Evolutionary conservation across 2,888 invertebrate species (phyloP).

Genomic region (Cynaeus angustus): DNA sequence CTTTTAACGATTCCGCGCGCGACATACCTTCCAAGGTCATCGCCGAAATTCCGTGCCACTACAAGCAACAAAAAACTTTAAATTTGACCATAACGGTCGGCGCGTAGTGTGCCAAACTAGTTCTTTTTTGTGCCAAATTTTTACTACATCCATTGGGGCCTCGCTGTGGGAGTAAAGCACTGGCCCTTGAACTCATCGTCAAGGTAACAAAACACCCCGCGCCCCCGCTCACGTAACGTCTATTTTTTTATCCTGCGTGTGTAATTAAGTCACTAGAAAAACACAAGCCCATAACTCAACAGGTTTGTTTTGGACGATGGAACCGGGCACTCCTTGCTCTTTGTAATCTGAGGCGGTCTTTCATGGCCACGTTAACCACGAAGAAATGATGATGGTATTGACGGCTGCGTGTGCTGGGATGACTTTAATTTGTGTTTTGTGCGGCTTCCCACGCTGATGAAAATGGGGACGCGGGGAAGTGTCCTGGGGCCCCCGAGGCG

Average conservation of each 20-base stretch:
- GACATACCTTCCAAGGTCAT: slow-evolving; percentile 45
- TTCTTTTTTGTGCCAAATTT: slow-evolving; percentile 25
- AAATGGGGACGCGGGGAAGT: not conserved
- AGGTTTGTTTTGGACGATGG: slow-evolving; percentile 41
- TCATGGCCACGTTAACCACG: slow-evolving; percentile 45
- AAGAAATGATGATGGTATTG: slow-evolving; percentile 23
- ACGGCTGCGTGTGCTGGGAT: not conserved
- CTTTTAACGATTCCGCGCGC: slow-evolving; percentile 30
- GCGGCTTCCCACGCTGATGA: slow-evolving; percentile 31
- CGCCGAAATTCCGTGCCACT: slow-evolving; percentile 47
- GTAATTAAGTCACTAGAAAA: slow-evolving; percentile 33
- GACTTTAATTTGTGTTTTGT: slow-evolving; percentile 25
- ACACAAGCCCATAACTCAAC: slow-evolving; percentile 24
- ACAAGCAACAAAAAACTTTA: slow-evolving; percentile 43
- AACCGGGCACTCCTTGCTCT: slow-evolving; percentile 38
- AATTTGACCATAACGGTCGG: slow-evolving; percentile 46
- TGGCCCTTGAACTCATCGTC: slow-evolving; percentile 32
- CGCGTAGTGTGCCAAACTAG: slow-evolving; percentile 46
- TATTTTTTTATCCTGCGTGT: slow-evolving; percentile 16
- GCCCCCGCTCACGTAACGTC: slow-evolving; percentile 26
- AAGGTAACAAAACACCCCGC: slow-evolving; percentile 23
- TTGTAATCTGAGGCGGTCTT: slow-evolving; percentile 40
- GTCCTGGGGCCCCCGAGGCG: slow-evolving; percentile 11
- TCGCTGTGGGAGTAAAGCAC: slow-evolving; percentile 31
- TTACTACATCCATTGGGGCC: slow-evolving; percentile 20